phyloP scores from a whole-genome alignment of 2,888 invertebrate genomes.

The Dastarcus helophoroides region DNA sequence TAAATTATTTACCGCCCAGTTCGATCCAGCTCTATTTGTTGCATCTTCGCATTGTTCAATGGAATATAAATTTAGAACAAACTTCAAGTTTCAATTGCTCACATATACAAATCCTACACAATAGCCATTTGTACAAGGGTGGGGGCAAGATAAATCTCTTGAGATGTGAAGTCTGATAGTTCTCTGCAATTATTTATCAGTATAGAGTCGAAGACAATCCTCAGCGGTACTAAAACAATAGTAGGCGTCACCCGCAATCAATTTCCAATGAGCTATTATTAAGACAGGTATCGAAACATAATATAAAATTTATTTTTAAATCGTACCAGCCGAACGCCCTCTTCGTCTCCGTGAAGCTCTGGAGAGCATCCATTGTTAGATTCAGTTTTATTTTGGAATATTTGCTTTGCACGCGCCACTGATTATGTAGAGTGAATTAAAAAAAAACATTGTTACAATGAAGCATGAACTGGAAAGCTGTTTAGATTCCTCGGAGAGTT shows the following conservation, averaged over 20 bases:
- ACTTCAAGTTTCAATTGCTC: constrained; percentile 2
- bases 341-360: constrained; percentile 6
- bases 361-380: constrained; percentile 9
- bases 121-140: constrained; percentile 24
- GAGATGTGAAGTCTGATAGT: constrained; percentile 30
- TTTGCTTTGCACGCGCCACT: no score
- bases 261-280: constrained; percentile 36
- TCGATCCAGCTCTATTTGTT: no score
- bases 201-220: constrained; percentile 33
- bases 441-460: no score
- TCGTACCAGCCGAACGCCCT: constrained; percentile 5
- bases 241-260: constrained; percentile 36
- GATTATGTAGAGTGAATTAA: no score
- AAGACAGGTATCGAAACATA: constrained; percentile 16
- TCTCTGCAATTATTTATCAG: constrained; percentile 33
- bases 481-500: no score
- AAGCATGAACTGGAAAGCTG: no score
- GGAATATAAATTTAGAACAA: constrained; percentile 1
- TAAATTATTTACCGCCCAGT: no score
- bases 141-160: constrained; percentile 30
- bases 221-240: constrained; percentile 37
- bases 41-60: not conserved
- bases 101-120: constrained; percentile 17
- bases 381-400: not conserved
- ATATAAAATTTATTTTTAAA: constrained; percentile 14